These are phyloP conservation scores for Oreocharis arfaki DNA, from an alignment of 2,113 vertebrate genomes.

Conservation along the genomic window DNA sequence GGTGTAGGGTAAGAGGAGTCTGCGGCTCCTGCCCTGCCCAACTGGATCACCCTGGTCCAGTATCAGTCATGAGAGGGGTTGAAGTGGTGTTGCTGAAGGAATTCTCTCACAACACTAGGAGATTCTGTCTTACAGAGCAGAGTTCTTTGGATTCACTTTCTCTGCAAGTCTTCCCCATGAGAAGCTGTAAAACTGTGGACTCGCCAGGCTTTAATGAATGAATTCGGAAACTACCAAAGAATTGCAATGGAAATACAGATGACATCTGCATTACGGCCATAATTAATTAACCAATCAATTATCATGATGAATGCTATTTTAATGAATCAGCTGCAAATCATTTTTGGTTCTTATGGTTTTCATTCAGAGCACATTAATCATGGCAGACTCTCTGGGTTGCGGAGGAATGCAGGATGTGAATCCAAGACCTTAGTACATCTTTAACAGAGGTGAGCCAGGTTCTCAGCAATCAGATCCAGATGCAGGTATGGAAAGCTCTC, in stretches of 20 bases:
- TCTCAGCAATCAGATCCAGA: background rate
- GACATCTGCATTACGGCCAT: slow-evolving; percentile 46
- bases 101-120: background rate
- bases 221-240: slow-evolving; percentile 44
- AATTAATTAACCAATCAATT: slow-evolving; percentile 79
- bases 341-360: slow-evolving; percentile 70
- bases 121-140: background rate
- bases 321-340: slow-evolving; percentile 73
- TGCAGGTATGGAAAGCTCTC: slow-evolving; percentile 3
- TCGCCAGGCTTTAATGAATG: slow-evolving; percentile 43
- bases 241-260: slow-evolving; percentile 64
- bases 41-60: background rate
- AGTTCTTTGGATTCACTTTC: background rate
- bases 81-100: background rate
- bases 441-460: background rate
- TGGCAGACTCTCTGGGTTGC: slow-evolving; percentile 18
- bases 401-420: slow-evolving; percentile 53
- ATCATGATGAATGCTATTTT: slow-evolving; percentile 73
- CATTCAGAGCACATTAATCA: slow-evolving; percentile 70
- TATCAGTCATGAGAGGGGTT: background rate
- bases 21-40: background rate
- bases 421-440: background rate
- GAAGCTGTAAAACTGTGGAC: slow-evolving; percentile 1
- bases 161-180: background rate
- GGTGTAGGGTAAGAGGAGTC: background rate